A percentile compares a stretch with the other conserved stretches of the same genome.
Conservation (phyloP, 2,797 vertebrate genomes). For the Peromyscus aztecus region DNA sequence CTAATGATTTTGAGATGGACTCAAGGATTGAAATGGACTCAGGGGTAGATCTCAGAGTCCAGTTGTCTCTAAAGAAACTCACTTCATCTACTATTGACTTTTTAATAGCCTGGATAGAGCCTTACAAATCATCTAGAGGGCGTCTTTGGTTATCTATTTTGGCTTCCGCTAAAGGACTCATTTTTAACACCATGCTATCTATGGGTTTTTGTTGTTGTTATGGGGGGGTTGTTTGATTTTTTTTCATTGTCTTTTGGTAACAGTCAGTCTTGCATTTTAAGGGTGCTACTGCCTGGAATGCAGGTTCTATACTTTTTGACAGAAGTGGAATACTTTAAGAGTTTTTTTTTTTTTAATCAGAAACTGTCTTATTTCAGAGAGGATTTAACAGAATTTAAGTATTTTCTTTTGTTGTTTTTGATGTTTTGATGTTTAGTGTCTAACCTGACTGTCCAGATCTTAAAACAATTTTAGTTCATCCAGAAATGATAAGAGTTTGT, state of each 20-base stretch:
- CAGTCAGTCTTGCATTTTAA: neutral
- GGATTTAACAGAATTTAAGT: neutral
- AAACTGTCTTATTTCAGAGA: neutral
- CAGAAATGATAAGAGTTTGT: neutral
- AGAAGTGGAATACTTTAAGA: neutral
- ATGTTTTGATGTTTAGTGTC: neutral
- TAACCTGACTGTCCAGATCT: neutral
- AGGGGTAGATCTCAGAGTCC: neutral
- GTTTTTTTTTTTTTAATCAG: neutral
- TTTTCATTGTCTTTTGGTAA: neutral
- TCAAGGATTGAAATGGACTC: neutral
- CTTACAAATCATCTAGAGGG: neutral
- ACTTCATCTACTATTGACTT: neutral
- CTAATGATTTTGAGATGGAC: neutral
- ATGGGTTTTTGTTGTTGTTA: neutral
- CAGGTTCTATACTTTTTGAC: neutral
- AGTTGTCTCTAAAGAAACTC: neutral
- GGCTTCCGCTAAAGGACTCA: neutral
- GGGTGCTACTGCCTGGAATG: neutral
- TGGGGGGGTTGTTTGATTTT: neutral
- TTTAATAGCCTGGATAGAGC: neutral
- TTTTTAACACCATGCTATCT: neutral
- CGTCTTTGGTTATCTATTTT: neutral
- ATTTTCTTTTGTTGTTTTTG: neutral
- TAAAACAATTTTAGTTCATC: slow-evolving; percentile 5